Conservation (phyloP, 2,113 vertebrate genomes). For the Cynocephalus volans region DNA sequence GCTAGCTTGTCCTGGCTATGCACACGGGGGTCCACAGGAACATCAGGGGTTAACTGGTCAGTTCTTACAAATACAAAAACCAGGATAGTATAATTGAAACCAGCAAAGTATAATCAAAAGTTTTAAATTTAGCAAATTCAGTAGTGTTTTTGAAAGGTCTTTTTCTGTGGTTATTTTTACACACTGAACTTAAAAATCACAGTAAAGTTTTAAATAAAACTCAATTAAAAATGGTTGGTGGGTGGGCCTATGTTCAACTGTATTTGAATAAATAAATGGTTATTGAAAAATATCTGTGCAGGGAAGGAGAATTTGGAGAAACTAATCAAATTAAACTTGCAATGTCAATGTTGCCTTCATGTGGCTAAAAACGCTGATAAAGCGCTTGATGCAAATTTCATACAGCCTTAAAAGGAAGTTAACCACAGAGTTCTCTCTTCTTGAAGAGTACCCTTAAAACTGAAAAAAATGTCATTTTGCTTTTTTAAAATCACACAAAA, state of each 20-base stretch:
- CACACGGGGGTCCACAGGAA: fast-evolving
- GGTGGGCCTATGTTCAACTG: background rate
- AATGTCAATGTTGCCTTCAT: too few relatives aligned
- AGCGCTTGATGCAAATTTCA: background rate
- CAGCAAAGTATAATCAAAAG: background rate
- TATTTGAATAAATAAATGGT: conserved; percentile 44
- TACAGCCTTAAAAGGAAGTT: background rate
- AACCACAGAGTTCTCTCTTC: background rate
- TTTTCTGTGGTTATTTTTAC: background rate
- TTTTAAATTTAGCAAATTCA: background rate
- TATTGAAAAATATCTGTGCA: background rate
- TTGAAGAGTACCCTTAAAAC: background rate
- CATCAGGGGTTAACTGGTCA: background rate
- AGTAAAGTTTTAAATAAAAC: conserved; percentile 29
- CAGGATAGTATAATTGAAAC: too few relatives aligned
- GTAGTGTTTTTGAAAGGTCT: background rate
- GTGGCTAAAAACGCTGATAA: background rate
- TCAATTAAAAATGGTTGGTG: background rate
- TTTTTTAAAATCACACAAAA: background rate
- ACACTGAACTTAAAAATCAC: background rate
- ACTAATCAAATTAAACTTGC: background rate
- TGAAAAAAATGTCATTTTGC: background rate
- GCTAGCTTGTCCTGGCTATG: background rate
- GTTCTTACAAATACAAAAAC: background rate
- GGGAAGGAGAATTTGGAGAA: background rate